Conservation (phyloP, 2,113 vertebrate genomes). For the Corythaeola cristata region DNA sequence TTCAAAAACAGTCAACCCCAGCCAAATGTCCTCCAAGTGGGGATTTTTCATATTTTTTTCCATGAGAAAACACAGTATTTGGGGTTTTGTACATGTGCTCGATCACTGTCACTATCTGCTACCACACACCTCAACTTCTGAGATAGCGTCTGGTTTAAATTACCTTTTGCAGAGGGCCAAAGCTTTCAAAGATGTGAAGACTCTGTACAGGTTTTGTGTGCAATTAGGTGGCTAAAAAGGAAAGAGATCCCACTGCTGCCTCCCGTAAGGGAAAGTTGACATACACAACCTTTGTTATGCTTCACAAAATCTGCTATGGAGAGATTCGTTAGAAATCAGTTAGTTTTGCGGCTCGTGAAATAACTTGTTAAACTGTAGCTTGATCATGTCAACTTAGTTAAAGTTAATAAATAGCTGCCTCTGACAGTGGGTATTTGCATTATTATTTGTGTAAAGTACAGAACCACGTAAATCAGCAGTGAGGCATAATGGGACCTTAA, state of each 20-base stretch:
- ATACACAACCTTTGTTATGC: not conserved
- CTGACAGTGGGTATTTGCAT: not conserved
- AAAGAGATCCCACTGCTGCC: not conserved
- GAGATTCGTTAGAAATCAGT: not conserved
- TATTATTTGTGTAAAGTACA: not conserved
- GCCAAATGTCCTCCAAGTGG: not conserved
- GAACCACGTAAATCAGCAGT: not conserved
- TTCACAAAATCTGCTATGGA: not conserved
- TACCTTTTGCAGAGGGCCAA: not conserved
- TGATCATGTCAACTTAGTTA: not conserved
- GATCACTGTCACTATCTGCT: not conserved
- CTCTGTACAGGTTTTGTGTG: not conserved
- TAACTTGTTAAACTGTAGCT: not conserved
- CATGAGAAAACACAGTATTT: not conserved
- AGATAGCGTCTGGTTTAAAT: not conserved
- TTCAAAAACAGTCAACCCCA: not conserved
- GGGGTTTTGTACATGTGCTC: accelerated
- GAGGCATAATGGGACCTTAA: not conserved
- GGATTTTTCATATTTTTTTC: not conserved
- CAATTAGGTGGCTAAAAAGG: not conserved
- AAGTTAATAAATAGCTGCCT: not conserved
- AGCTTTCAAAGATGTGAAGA: not conserved
- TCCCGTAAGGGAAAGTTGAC: not conserved
- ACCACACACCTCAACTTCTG: not conserved
- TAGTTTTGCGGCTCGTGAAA: not conserved